phyloP scores from a whole-genome alignment of 2,888 invertebrate genomes.

The Metalampra italica region DNA sequence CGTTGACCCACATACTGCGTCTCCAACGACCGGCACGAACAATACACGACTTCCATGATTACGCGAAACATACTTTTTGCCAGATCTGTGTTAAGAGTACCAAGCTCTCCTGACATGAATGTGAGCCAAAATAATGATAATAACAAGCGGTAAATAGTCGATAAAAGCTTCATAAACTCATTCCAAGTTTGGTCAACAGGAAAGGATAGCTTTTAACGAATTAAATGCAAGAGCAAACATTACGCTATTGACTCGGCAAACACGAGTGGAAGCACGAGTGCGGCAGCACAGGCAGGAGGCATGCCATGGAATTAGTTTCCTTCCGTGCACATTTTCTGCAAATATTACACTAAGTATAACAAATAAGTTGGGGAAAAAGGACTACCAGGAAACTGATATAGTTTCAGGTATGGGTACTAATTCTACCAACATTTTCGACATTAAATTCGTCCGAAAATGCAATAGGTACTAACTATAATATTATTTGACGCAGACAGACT shows the following conservation, averaged over 20 bases:
- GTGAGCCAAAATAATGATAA: neutral
- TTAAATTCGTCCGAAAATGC: neutral
- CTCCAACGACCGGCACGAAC: conserved; percentile 38
- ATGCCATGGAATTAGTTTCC: neutral
- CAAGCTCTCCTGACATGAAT: neutral
- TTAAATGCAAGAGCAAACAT: conserved; percentile 5
- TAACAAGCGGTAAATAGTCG: neutral
- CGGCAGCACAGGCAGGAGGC: neutral
- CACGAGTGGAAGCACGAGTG: neutral
- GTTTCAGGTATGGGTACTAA: no score
- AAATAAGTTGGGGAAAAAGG: no score
- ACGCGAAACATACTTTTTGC: conserved; percentile 13
- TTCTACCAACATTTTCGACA: neutral
- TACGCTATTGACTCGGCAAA: neutral
- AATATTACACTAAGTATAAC: neutral
- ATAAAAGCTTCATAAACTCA: neutral
- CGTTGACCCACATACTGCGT: conserved; percentile 50
- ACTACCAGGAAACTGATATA: neutral
- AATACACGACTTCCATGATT: conserved; percentile 20
- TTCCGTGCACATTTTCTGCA: conserved; percentile 6
- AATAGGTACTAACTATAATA: neutral
- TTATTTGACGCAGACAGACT: no score
- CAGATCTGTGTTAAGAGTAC: conserved; percentile 1
- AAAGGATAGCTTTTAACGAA: conserved; percentile 4
- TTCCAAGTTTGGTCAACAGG: conserved; percentile 3